Evolutionary conservation across 1,140 invertebrate species (phyloP), one percentile per base, ranked within the genome.

Genomic region (Ruditapes philippinarum): DNA sequence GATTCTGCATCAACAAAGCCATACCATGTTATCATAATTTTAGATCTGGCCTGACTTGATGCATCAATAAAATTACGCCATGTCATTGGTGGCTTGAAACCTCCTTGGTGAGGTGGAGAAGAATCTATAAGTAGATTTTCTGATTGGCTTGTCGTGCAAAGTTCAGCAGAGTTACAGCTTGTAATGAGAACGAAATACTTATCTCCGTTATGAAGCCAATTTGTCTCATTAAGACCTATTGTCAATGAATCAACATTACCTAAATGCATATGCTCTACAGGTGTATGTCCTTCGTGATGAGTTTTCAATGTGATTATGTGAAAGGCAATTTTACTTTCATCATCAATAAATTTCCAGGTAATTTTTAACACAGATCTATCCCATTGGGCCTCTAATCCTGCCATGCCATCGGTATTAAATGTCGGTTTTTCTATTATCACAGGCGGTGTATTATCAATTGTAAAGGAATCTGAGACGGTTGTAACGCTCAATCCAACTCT

Each of bases 1-100:
- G 92, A 92, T 60, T 94, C 91, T 9, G 73, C 36, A 45, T 94
- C 93, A n/a, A 17, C 36, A 79, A 93, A 94, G 9, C 88, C 91
- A 42, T 88, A 80, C 91, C 91, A 91, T 11, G 65, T 81, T 0
- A 93, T 31, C 12, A 78, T 79, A 1, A 92, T 11, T 14, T 45
- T 38, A 2, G 87, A 79, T 42, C 22, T 62, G 0, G 5, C 36
- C 3, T 51, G n/a, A n/a, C 49, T 68, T n/a, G 5, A 12, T 28
- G 54, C 36, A 45, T 62, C 28, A n/a, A 57, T 40, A n/a, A 40
- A 28, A 74, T 65, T 81, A 62, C 83, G 31, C 89, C 90, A 94
- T 5, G 14, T 73, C 54, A 92, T 60, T 17, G 87, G 84, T 1
- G 78, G 76, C 28, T 78, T 90, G 42, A 94, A 91, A 14, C 89